These are phyloP conservation scores for Todus mexicanus DNA, from an alignment of 2,797 vertebrate species.

Conservation along the genomic window DNA sequence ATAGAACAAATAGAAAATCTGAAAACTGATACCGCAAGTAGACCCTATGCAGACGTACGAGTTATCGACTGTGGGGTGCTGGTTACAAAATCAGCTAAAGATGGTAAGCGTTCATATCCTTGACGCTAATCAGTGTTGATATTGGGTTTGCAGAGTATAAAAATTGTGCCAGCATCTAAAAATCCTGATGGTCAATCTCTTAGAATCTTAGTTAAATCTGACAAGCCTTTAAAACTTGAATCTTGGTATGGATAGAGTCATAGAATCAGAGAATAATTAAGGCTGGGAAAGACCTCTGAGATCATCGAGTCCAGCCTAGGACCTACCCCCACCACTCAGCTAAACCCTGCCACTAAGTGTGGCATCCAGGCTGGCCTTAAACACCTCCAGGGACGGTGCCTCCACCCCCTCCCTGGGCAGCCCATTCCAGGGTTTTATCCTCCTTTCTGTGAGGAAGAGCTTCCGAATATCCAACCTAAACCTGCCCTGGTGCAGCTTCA, in stretches of 20 bases:
- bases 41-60: slow-evolving; percentile 95
- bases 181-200: accelerated
- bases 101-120: slow-evolving; percentile 74
- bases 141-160: neutral
- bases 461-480: no score
- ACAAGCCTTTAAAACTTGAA: accelerated
- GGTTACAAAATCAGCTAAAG: slow-evolving; percentile 87
- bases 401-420: no score
- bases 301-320: no score
- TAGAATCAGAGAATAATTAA: no score
- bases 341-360: no score
- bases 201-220: neutral
- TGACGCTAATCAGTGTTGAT: neutral
- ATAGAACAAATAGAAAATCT: slow-evolving; percentile 96
- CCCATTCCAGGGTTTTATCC: no score
- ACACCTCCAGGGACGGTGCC: no score
- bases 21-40: slow-evolving; percentile 94
- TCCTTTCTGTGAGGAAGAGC: no score
- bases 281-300: no score
- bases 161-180: neutral
- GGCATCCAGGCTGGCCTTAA: no score
- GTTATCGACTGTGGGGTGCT: slow-evolving; percentile 96
- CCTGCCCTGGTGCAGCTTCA: no score
- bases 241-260: neutral
- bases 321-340: no score